A percentile compares a stretch with the other conserved stretches of the same genome.
phyloP scores from a whole-genome alignment of 2,113 vertebrate genomes.

The Oreochromis spilurus region DNA sequence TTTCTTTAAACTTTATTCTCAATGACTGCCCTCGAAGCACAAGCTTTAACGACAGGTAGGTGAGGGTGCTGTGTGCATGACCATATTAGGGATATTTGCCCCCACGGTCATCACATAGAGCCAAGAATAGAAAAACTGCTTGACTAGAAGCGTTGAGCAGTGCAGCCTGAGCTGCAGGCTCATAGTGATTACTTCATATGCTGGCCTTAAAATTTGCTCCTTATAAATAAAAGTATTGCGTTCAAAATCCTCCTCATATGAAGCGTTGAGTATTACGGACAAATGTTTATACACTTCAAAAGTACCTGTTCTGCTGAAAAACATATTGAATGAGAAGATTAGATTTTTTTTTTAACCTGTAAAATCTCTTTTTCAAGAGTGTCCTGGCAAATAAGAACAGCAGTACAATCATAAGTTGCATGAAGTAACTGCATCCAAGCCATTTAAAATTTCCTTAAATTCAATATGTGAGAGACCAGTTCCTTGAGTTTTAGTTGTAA shows the following conservation, averaged over 20 bases:
- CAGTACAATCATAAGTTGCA: neutral
- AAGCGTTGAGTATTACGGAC: neutral
- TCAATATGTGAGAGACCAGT: neutral
- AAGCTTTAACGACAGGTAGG: neutral
- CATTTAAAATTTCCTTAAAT: neutral
- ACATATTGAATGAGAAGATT: neutral
- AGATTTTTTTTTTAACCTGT: rapidly evolving
- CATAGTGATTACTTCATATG: neutral
- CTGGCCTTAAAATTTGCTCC: neutral
- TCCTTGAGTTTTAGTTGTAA: neutral
- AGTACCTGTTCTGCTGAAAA: neutral
- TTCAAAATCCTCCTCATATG: neutral
- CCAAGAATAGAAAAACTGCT: neutral
- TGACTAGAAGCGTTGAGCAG: neutral
- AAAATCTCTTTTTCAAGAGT: neutral
- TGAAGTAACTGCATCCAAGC: neutral
- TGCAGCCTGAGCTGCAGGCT: neutral
- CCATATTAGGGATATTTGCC: neutral
- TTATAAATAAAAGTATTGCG: neutral
- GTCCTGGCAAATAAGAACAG: neutral
- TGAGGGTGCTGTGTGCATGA: neutral
- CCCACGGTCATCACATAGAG: neutral
- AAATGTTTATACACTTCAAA: neutral
- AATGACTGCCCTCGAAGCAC: neutral
- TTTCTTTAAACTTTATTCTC: neutral